Conservation (phyloP, 2,797 vertebrate genomes). For the Serranus cabrilla region DNA sequence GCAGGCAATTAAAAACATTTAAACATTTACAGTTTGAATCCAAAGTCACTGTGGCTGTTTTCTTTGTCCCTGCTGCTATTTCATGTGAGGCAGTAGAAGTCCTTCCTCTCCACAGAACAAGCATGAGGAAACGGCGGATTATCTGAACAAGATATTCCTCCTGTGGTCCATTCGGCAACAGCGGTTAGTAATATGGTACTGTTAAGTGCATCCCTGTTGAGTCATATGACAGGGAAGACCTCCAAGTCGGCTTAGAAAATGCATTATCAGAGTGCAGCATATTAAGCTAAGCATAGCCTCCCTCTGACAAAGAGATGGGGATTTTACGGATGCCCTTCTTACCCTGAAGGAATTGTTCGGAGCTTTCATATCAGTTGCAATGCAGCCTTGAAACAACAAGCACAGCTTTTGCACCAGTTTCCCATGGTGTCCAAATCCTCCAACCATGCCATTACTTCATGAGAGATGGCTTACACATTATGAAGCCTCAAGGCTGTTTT, state of each 20-base stretch:
- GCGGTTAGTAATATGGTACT: conserved; percentile 35
- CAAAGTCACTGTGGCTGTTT: not conserved
- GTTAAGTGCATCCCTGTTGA: conserved; percentile 60
- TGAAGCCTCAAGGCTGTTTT: conserved; percentile 19
- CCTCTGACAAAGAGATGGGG: conserved; percentile 54
- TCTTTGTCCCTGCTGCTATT: conserved; percentile 13
- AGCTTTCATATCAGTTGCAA: conserved; percentile 66
- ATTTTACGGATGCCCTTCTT: conserved; percentile 57
- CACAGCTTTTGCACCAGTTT: conserved; percentile 50
- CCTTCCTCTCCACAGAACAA: conserved; percentile 14
- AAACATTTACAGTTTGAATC: not conserved
- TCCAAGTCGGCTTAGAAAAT: conserved; percentile 60
- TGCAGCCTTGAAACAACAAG: conserved; percentile 63
- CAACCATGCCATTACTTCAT: conserved; percentile 42
- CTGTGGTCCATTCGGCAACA: conserved; percentile 41
- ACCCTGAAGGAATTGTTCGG: conserved; percentile 54
- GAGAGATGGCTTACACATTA: conserved; percentile 32
- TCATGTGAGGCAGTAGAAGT: conserved; percentile 24
- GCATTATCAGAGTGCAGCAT: conserved; percentile 66
- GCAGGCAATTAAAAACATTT: not conserved
- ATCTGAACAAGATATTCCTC: conserved; percentile 59
- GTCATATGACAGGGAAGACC: conserved; percentile 51
- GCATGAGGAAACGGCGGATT: conserved; percentile 43
- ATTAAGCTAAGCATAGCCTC: conserved; percentile 64
- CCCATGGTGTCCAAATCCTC: conserved; percentile 48